Percentiles rank a stretch among this genome's conserved stretches.
phyloP scores from a whole-genome alignment of 2,113 vertebrate species.

The Oxyura jamaicensis region DNA sequence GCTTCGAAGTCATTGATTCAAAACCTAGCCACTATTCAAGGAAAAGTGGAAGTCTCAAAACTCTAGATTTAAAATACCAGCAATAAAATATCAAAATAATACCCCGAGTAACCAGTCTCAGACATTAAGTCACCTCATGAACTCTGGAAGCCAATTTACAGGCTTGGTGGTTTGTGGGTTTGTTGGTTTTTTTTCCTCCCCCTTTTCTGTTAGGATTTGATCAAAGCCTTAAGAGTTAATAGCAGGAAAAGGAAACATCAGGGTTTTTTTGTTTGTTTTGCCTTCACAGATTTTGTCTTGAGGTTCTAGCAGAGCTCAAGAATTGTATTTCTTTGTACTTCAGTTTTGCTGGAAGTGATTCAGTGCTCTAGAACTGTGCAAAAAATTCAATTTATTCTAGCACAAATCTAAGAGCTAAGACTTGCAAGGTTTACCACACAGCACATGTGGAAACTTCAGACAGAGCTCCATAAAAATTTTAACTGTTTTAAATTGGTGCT shows the following conservation, averaged over 20 bases:
- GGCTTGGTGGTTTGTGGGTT: too few relatives aligned
- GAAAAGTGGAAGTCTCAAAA: not conserved
- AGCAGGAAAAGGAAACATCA: not conserved
- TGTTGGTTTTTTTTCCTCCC: not conserved
- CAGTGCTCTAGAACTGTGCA: not conserved
- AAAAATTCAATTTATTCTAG: not conserved
- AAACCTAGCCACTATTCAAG: not conserved
- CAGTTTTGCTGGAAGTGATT: not conserved
- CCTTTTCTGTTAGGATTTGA: not conserved
- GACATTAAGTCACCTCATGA: not conserved
- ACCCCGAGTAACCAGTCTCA: not conserved
- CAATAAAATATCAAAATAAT: not conserved
- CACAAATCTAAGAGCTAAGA: not conserved
- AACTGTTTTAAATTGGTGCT: not conserved
- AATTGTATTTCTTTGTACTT: not conserved
- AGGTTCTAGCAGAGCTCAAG: not conserved
- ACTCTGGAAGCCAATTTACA: not conserved
- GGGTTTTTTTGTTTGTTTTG: not conserved
- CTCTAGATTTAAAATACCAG: not conserved
- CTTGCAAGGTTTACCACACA: not conserved
- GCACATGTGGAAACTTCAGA: not conserved
- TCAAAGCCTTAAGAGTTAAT: not conserved
- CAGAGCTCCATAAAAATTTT: not conserved
- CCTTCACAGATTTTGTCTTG: not conserved
- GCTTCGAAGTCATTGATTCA: not conserved